phyloP scores from a whole-genome alignment of 2,113 vertebrate genomes.

The Chrysochloris asiatica region DNA sequence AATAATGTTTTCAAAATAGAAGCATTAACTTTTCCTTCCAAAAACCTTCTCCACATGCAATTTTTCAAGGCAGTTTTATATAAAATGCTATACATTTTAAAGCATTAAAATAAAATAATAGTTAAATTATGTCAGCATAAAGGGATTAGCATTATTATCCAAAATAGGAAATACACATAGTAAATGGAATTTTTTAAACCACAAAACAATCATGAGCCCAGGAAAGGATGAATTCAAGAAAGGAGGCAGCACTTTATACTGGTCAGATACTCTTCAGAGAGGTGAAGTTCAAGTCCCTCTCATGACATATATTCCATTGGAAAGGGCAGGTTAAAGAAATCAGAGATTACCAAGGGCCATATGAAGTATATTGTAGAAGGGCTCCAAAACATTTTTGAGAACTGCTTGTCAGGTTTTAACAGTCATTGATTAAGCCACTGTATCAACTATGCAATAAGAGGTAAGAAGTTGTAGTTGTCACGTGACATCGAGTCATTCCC shows the following conservation, averaged over 20 bases:
- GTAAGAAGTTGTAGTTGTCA: background rate
- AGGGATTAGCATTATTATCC: background rate
- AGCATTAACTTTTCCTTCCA: background rate
- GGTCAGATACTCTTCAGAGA: no score
- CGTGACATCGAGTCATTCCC: no score
- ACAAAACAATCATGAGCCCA: background rate
- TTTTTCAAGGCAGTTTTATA: background rate
- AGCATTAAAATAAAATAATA: background rate
- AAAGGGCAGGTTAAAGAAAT: background rate
- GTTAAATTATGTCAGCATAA: background rate
- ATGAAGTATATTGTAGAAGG: background rate
- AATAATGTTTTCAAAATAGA: background rate
- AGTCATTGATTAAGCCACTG: background rate
- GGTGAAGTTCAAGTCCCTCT: background rate
- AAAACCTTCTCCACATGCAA: background rate
- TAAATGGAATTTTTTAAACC: background rate
- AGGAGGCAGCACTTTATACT: background rate
- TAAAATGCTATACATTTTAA: background rate
- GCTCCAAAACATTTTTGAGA: background rate
- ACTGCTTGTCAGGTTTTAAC: background rate
- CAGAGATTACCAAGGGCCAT: background rate
- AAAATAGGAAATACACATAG: background rate
- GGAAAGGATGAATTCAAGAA: background rate
- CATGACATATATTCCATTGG: background rate
- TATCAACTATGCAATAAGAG: background rate